These are phyloP conservation scores for Neoseiulus cucumeris DNA, from an alignment of 1,140 invertebrate species.

Conservation along the genomic window DNA sequence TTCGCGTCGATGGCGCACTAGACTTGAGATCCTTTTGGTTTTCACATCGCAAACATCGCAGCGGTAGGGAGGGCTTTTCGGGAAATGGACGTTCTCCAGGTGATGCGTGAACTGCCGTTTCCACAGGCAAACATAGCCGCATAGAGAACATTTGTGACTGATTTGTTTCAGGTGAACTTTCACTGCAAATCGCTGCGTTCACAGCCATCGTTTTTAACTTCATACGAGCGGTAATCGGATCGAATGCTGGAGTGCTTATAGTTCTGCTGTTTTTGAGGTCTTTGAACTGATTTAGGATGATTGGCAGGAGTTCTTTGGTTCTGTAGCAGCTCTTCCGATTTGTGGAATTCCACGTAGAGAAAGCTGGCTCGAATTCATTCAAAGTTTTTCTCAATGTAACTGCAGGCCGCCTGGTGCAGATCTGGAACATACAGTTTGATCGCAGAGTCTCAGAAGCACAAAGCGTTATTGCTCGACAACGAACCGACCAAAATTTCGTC, in stretches of 20 bases:
- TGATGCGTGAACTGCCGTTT: not conserved
- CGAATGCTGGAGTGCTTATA: not conserved
- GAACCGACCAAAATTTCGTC: not conserved
- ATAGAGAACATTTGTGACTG: not conserved
- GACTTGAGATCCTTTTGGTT: not conserved
- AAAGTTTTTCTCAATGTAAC: not conserved
- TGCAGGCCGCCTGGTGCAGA: not conserved
- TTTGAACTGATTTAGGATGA: not conserved
- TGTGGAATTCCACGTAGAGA: not conserved
- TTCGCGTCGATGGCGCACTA: not conserved
- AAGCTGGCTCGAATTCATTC: not conserved
- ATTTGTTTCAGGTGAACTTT: not conserved
- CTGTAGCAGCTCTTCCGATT: not conserved
- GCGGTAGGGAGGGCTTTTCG: not conserved
- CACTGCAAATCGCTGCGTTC: not conserved
- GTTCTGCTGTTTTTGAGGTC: not conserved
- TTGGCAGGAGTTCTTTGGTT: not conserved
- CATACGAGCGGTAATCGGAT: not conserved
- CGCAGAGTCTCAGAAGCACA: not conserved
- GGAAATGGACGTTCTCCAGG: not conserved
- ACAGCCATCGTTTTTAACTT: not conserved
- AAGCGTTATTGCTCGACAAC: not conserved
- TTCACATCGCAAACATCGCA: not conserved
- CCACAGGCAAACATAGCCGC: not conserved
- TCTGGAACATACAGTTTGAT: not conserved